Evolutionary conservation across 1,140 invertebrate species (phyloP).

Genomic region (Caenorhabditis remanei): DNA sequence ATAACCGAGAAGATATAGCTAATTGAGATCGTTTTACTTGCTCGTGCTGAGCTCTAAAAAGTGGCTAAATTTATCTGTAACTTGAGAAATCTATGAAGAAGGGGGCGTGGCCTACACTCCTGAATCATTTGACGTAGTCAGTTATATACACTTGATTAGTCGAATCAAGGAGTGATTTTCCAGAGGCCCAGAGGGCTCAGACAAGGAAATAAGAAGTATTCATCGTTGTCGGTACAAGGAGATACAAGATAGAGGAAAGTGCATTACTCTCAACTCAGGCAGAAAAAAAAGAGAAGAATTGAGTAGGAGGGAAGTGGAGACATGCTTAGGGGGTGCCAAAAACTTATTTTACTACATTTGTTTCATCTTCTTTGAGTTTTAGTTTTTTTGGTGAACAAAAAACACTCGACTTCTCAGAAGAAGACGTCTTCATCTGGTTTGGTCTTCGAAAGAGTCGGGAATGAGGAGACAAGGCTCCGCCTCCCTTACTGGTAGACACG

Average conservation of each 20-base stretch:
- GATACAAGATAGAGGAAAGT: background rate
- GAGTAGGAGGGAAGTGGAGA: no score
- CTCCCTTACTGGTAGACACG: slow-evolving; percentile 6
- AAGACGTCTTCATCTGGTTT: background rate
- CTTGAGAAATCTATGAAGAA: background rate
- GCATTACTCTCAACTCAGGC: slow-evolving; percentile 7
- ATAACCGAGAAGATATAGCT: background rate
- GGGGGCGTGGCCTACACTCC: background rate
- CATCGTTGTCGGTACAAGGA: background rate
- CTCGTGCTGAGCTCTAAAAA: background rate
- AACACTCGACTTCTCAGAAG: slow-evolving; percentile 25
- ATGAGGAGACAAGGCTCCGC: slow-evolving; percentile 5
- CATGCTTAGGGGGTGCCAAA: background rate
- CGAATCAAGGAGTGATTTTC: background rate
- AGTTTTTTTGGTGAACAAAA: slow-evolving; percentile 3
- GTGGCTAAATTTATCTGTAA: slow-evolving; percentile 36
- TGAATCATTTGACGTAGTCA: background rate
- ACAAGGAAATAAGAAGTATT: slow-evolving; percentile 1
- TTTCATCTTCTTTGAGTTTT: background rate
- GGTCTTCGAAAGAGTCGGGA: background rate
- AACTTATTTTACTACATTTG: slow-evolving; percentile 16
- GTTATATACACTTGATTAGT: background rate
- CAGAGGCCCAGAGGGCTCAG: background rate
- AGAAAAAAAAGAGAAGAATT: background rate
- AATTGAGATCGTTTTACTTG: slow-evolving; percentile 14